Percentiles rank a stretch among this genome's conserved stretches.
Conservation (phyloP, 2,797 vertebrate genomes). For the Pristis pectinata region DNA sequence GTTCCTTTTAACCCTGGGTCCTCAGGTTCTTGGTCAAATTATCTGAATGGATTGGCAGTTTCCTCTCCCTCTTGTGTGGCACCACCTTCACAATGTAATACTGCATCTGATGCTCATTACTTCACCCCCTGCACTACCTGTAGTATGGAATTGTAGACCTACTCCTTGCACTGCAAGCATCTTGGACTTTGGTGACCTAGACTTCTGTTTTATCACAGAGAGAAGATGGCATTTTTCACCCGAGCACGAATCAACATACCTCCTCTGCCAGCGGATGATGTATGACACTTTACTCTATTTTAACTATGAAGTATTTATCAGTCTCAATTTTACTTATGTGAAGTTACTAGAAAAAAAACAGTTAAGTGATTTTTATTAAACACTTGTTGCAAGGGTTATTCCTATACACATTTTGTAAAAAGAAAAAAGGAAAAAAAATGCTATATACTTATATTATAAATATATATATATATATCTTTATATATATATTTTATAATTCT, state of each 20-base stretch:
- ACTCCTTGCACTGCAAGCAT: background rate
- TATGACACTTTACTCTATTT: constrained; percentile 68
- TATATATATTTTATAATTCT: constrained; percentile 66
- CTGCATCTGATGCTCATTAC: background rate
- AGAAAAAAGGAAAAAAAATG: constrained; percentile 58
- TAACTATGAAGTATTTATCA: constrained; percentile 87
- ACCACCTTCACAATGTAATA: background rate
- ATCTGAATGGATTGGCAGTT: background rate
- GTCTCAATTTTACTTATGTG: constrained; percentile 70
- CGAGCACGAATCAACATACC: constrained; percentile 96
- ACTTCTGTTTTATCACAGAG: constrained; percentile 61
- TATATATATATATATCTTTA: constrained; percentile 54
- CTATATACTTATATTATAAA: constrained; percentile 50
- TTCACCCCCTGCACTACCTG: background rate
- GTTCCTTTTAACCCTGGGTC: background rate
- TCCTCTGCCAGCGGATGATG: constrained; percentile 91
- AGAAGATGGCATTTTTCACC: constrained; percentile 99
- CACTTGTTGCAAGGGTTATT: constrained; percentile 61
- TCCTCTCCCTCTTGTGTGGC: background rate
- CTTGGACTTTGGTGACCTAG: background rate
- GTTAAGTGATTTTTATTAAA: constrained; percentile 65
- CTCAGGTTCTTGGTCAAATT: background rate
- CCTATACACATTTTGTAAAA: constrained; percentile 72
- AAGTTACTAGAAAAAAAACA: constrained; percentile 70
- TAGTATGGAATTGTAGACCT: background rate